Evolutionary conservation across 2,888 invertebrate genomes (phyloP), one percentile per base, ranked within the genome.

Genomic region (Steromphala cineraria): DNA sequence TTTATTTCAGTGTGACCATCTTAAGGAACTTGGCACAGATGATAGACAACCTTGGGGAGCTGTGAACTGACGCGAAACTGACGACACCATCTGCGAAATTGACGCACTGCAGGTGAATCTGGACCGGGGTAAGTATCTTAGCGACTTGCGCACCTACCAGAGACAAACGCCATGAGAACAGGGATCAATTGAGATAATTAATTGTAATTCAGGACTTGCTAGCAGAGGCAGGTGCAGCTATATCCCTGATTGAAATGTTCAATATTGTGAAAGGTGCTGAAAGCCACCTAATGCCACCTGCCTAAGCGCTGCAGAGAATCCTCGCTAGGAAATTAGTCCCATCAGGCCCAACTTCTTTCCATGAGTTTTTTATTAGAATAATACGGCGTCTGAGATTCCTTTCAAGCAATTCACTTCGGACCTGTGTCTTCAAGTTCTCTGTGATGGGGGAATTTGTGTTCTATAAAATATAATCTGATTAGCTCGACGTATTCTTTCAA

Each of bases 161-260:
- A 62, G 62, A 62, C 62, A 62, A 62, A 62, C 8, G 62, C 28
- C 62, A 62, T 62, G 24, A 24, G 28, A 62, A 13, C 28, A 62
- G 28, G 62, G 62, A 62, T 62, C 62, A 62, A 62, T 62, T 24
- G 17, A 62, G 62, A 62, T 62, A 62, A 62, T 62, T 62, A 62
- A 62, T 62, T 24, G 62, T 62, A 62, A 62, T 62, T 62, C 62
- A 62, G 62, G 62, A n/a, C 24, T 62, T 31, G 28, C 28, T 62
- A 15, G 28, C 62, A 10, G 28, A 15, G 17, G 62, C 62, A 62
- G 62, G 62, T 62, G 62, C 62, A 62, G 28, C 3, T 15, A 24
- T 31, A 62, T 62, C 62, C n/a, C 62, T 62, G 62, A 62, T 62
- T 62, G 62, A 62, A 62, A 62, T 62, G 62, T 62, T 62, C 62